Percentiles rank a stretch among this genome's conserved stretches.
phyloP scores from a whole-genome alignment of 2,888 invertebrate species.

The Cerastis leucographa region DNA sequence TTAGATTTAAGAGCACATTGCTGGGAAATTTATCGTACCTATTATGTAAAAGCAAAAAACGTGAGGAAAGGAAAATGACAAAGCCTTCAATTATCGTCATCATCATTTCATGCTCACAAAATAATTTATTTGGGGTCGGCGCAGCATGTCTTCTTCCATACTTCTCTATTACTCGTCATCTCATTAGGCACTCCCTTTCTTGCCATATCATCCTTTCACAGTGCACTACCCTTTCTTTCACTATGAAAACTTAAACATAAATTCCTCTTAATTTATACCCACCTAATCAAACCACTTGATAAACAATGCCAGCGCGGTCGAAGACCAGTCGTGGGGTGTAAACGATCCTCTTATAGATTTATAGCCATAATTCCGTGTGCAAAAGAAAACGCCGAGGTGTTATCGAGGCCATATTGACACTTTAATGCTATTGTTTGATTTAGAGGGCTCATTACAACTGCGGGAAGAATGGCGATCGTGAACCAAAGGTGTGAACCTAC shows the following conservation, averaged over 20 bases:
- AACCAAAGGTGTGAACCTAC: conserved; percentile 79
- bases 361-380: conserved; percentile 87
- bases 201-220: no score
- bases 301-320: conserved; percentile 56
- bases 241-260: conserved; percentile 16
- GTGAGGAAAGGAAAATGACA: not conserved
- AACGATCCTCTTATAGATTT: conserved; percentile 83
- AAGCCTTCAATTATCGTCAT: not conserved
- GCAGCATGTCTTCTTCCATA: no score
- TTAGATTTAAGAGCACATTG: not conserved
- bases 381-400: conserved; percentile 89
- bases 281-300: conserved; percentile 48
- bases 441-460: conserved; percentile 88
- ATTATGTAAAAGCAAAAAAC: not conserved
- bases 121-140: no score
- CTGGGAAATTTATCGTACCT: not conserved
- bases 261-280: conserved; percentile 33
- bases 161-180: no score
- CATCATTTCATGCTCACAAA: no score
- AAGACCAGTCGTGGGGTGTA: conserved; percentile 75
- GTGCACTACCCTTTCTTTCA: no score
- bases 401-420: conserved; percentile 89
- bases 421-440: conserved; percentile 91
- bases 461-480: conserved; percentile 86
- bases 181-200: no score